Conservation (phyloP, 2,797 vertebrate species). For the Passerculus sandwichensis region DNA sequence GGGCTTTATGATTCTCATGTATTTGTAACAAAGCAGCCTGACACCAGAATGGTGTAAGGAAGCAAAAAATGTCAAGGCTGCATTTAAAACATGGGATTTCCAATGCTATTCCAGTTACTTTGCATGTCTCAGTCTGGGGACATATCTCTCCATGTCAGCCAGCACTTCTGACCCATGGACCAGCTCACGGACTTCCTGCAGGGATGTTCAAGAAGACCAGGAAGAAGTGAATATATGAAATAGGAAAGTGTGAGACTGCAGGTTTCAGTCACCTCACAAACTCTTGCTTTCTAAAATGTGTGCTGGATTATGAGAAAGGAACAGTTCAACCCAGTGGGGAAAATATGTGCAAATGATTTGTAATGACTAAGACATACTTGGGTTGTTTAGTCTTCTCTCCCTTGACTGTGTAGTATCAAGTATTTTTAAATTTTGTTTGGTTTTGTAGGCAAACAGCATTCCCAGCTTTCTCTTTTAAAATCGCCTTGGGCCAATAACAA, state of each 20-base stretch:
- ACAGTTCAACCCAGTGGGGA: not conserved
- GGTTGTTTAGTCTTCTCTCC: not conserved
- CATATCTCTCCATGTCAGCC: fast-evolving
- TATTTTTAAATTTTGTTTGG: not conserved
- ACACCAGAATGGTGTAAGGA: not conserved
- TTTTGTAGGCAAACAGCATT: not conserved
- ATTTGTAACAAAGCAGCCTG: not conserved
- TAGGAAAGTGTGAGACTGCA: not conserved
- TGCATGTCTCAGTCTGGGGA: not conserved
- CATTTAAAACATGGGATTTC: not conserved
- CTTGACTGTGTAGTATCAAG: not conserved
- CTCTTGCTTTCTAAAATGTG: not conserved
- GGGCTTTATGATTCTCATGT: not conserved
- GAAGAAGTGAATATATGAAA: not conserved
- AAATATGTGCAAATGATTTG: not conserved
- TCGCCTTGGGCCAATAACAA: not conserved
- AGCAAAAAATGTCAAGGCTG: not conserved
- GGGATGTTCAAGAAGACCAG: not conserved
- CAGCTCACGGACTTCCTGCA: not conserved
- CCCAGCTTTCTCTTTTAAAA: not conserved
- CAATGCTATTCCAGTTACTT: not conserved
- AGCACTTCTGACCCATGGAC: not conserved
- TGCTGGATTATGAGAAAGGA: not conserved
- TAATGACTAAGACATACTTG: not conserved
- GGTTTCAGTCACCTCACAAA: not conserved